Conservation (phyloP, 2,888 invertebrate species). For the Anticlea derivata region DNA sequence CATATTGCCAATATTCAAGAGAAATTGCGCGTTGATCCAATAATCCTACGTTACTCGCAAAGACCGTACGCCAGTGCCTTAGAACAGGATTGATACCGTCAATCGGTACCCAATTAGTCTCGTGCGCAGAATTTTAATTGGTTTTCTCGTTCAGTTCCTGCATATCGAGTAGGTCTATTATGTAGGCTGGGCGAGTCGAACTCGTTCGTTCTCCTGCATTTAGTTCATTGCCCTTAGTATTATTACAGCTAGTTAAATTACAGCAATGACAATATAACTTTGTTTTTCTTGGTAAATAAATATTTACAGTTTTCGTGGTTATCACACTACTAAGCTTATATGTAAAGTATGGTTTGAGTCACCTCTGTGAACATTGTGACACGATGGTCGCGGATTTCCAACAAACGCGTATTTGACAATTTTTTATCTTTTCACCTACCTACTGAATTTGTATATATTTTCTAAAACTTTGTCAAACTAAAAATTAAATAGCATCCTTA, state of each 20-base stretch:
- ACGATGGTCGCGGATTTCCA: neutral
- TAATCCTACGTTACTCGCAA: slow-evolving; percentile 1
- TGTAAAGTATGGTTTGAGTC: slow-evolving; percentile 22
- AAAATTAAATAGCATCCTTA: too few relatives aligned
- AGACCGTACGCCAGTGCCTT: slow-evolving; percentile 8
- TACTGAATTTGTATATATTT: too few relatives aligned
- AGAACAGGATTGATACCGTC: slow-evolving; percentile 25
- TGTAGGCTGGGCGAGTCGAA: slow-evolving; percentile 30
- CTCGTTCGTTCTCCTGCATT: slow-evolving; percentile 35
- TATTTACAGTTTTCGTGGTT: slow-evolving; percentile 21
- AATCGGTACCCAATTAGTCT: slow-evolving; percentile 50
- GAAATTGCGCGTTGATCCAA: neutral
- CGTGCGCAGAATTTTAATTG: slow-evolving; percentile 52
- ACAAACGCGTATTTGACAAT: too few relatives aligned
- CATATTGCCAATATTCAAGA: neutral
- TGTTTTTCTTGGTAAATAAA: slow-evolving; percentile 9
- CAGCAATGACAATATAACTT: slow-evolving; percentile 11
- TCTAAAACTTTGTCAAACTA: too few relatives aligned
- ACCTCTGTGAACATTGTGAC: slow-evolving; percentile 2
- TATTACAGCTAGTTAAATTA: slow-evolving; percentile 18
- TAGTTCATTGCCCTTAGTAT: slow-evolving; percentile 44
- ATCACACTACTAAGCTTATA: slow-evolving; percentile 13
- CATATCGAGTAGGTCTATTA: slow-evolving; percentile 48
- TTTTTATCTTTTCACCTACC: too few relatives aligned
- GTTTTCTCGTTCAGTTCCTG: slow-evolving; percentile 38